Base-by-base conservation (phyloP, 2,113 vertebrate species). In the Dasyprocta punctata region DNA sequence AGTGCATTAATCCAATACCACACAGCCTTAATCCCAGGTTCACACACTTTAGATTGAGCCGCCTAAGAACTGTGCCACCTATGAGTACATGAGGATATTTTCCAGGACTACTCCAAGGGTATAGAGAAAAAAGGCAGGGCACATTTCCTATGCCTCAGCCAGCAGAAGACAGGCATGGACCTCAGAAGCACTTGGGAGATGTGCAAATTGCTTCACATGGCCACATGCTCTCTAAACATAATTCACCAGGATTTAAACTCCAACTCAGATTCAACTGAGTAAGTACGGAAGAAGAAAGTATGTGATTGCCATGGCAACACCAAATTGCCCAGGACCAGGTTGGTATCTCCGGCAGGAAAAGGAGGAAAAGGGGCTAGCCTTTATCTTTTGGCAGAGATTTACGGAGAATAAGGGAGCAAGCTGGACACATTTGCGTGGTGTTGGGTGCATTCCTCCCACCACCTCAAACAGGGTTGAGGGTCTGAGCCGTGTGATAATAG, bases 251-350 rank as follows among this genome's bases (percentile, higher is more conserved):
- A 93, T 94, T 97, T 97, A 82, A 93, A 97, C 90, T 1, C 0
- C 61, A 4, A 1, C 94, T 97, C 89, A 75, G 67, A 95, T 71
- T 90, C 92, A 75, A 0, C 94, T 87, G 49, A 92, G 88, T 87
- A 95, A 94, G 71, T 41, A 87, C 84, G 86, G 90, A 95, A 97
- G 94, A 93, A 92, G 65, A 90, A 96, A 92, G 80, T 95, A 63
- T 96, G 36, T 81, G 90, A 98, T 98, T 98, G 97, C 98, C 98
- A 94, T 98, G 97, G 97, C 97, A 98, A 98, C 97, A 71, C 90
- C 1, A 0, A 82, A 94, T 77, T 97, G 82, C 93, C 65, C 14
- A 94, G 93, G 96, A 92, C 94, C 95, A 90, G 38, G 81, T 90
- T 95, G 61, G 83, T 97, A 86, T 47, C 97, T 92, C 86, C n/a